Evolutionary conservation across 2,797 vertebrate genomes (phyloP).

Genomic region (Hoplostethus atlanticus): DNA sequence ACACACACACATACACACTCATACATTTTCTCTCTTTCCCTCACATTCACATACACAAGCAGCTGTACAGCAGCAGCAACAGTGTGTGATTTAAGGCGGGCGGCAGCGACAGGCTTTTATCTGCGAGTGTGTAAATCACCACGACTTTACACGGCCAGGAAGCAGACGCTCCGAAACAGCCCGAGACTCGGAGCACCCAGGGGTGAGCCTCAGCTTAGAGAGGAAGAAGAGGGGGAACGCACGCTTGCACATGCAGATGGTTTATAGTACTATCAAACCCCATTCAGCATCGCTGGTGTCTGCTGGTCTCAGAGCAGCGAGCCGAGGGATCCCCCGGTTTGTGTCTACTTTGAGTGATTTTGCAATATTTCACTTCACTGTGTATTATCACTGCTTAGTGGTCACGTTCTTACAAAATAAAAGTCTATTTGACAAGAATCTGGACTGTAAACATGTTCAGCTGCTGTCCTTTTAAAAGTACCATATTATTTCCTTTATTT

Average conservation of each 20-base stretch:
- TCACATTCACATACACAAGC: constrained; percentile 8
- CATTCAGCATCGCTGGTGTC: constrained; percentile 14
- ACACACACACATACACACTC: background rate
- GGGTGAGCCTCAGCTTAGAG: constrained; percentile 26
- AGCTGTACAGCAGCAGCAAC: constrained; percentile 28
- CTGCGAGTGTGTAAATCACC: constrained; percentile 86
- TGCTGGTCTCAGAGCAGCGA: background rate
- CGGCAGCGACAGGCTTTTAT: constrained; percentile 86
- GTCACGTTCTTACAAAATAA: background rate
- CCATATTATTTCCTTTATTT: too few species aligned
- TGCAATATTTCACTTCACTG: background rate
- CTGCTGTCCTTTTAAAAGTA: too few species aligned
- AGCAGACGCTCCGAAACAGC: constrained; percentile 68
- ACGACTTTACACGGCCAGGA: constrained; percentile 82
- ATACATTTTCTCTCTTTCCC: too few species aligned
- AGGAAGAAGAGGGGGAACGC: constrained; percentile 11
- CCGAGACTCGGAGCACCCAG: constrained; percentile 32
- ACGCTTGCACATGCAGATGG: constrained; percentile 11
- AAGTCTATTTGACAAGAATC: background rate
- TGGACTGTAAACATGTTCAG: too few species aligned
- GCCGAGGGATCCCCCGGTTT: too few species aligned
- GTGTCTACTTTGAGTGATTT: background rate
- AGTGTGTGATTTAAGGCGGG: constrained; percentile 82
- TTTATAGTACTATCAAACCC: constrained; percentile 36
- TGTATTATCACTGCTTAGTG: background rate